These are phyloP conservation scores for Macrotus californicus DNA, from an alignment of 2,113 vertebrate species.

Conservation along the genomic window DNA sequence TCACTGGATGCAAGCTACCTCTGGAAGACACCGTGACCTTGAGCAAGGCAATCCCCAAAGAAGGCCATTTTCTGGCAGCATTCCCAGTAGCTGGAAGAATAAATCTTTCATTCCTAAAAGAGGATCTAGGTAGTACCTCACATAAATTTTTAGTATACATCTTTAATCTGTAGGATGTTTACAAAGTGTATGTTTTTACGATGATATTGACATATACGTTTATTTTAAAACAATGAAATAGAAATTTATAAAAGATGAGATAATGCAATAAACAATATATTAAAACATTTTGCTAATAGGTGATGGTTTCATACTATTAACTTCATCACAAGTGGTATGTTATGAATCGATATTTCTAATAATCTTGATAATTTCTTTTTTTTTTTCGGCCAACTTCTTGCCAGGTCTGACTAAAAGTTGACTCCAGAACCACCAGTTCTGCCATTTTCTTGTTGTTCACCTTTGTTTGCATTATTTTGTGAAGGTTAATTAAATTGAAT, in stretches of 20 bases:
- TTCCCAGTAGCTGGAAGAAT: not conserved
- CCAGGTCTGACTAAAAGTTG: not conserved
- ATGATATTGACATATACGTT: not conserved
- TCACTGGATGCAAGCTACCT: not conserved
- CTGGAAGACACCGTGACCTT: not conserved
- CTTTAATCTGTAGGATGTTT: not conserved
- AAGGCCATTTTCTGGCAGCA: not conserved
- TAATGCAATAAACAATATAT: not conserved
- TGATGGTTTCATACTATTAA: not conserved
- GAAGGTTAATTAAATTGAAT: not conserved
- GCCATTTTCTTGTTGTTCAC: not conserved
- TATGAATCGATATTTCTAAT: not conserved
- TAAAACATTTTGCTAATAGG: not conserved
- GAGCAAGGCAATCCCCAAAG: not conserved
- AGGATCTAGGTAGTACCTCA: not conserved
- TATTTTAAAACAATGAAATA: not conserved
- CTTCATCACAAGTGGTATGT: not conserved
- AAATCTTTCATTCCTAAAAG: not conserved
- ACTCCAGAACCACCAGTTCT: no score
- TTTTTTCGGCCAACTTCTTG: not conserved
- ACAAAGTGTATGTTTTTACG: not conserved
- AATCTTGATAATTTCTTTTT: not conserved
- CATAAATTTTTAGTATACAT: not conserved
- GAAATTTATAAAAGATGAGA: not conserved
- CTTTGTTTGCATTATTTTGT: not conserved